Conservation (phyloP, 2,888 invertebrate species). For the Biston betularia region DNA sequence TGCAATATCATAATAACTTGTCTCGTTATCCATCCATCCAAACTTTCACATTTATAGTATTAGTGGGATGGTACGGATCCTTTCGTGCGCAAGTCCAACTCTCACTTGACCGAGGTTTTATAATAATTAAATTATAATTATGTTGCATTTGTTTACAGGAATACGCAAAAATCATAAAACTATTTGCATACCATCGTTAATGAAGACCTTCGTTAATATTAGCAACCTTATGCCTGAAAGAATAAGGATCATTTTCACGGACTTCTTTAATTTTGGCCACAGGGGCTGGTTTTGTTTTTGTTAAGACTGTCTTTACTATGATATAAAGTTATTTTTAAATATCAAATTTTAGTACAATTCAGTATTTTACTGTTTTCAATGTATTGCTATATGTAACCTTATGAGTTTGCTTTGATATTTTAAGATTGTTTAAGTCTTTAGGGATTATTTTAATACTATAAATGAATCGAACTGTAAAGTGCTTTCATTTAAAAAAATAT, state of each 20-base stretch:
- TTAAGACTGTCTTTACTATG: conserved; percentile 48
- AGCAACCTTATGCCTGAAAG: conserved; percentile 76
- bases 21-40: too few relatives aligned
- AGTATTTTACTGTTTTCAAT: conserved; percentile 10
- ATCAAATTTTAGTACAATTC: conserved; percentile 18
- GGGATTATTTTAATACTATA: conserved; percentile 34
- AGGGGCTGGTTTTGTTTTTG: conserved; percentile 82
- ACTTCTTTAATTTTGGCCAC: conserved; percentile 78
- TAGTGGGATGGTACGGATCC: too few relatives aligned
- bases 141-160: conserved; percentile 59
- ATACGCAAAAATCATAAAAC: conserved; percentile 72
- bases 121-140: too few relatives aligned
- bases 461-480: conserved; percentile 34
- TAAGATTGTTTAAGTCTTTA: conserved; percentile 41
- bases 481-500: neutral
- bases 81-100: too few relatives aligned
- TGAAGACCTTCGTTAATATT: conserved; percentile 70
- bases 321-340: conserved; percentile 8
- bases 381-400: conserved; percentile 21
- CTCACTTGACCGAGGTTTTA: too few relatives aligned
- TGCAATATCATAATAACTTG: too few relatives aligned
- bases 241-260: conserved; percentile 75
- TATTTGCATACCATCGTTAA: conserved; percentile 74
- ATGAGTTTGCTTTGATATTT: conserved; percentile 36
- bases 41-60: too few relatives aligned